Conservation (phyloP, 2,888 invertebrate species). For the Sesia apiformis region DNA sequence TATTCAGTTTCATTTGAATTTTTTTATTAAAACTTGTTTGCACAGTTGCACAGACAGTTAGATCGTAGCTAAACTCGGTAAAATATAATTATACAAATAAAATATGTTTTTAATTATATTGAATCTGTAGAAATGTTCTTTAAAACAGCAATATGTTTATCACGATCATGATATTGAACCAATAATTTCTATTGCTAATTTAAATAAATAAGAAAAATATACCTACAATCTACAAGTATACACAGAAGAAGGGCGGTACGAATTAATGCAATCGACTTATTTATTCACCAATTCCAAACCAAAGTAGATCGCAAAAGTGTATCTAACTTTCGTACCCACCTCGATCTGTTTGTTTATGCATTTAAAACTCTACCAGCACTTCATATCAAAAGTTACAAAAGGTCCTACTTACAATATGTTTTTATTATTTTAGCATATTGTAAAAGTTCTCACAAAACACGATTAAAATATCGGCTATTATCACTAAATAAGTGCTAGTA, state of each 20-base stretch:
- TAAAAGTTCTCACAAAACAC: slow-evolving; percentile 61
- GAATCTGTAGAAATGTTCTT: slow-evolving; percentile 17
- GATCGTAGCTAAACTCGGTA: slow-evolving; percentile 47
- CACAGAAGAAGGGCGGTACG: slow-evolving; percentile 63
- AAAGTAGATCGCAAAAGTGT: slow-evolving; percentile 44
- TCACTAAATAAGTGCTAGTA: slow-evolving; percentile 59
- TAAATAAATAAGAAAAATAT: slow-evolving; percentile 70
- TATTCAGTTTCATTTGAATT: slow-evolving; percentile 39
- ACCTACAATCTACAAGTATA: slow-evolving; percentile 58
- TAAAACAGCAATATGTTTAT: slow-evolving; percentile 23
- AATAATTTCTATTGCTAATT: slow-evolving; percentile 54
- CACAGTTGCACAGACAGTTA: slow-evolving; percentile 58
- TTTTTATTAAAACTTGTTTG: slow-evolving; percentile 67
- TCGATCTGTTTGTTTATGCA: slow-evolving; percentile 45
- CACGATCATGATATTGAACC: slow-evolving; percentile 32
- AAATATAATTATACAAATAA: slow-evolving; percentile 48
- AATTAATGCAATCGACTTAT: slow-evolving; percentile 55
- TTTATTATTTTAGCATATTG: slow-evolving; percentile 46
- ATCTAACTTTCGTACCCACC: slow-evolving; percentile 58
- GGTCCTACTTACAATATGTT: slow-evolving; percentile 62
- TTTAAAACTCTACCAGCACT: slow-evolving; percentile 62
- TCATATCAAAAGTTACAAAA: slow-evolving; percentile 72
- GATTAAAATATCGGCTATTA: slow-evolving; percentile 45
- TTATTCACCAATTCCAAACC: slow-evolving; percentile 28
- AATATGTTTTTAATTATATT: slow-evolving; percentile 30